Conservation (phyloP, 2,797 vertebrate genomes). For the Catostomus latipinnis region DNA sequence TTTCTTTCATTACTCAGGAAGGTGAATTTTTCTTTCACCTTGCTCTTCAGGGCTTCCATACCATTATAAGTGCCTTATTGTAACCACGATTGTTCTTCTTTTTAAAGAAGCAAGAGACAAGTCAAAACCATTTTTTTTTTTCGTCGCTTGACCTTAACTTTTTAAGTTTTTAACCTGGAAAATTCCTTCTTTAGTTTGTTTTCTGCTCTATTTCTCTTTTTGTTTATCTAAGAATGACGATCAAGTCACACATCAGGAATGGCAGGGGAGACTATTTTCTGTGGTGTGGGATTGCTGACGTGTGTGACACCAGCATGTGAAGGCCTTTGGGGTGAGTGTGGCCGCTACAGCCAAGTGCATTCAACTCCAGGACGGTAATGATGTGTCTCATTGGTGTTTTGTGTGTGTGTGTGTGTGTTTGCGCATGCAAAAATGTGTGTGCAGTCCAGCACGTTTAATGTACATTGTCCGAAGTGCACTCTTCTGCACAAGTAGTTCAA, state of each 20-base stretch:
- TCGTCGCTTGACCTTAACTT: too few relatives aligned
- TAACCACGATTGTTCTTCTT: too few relatives aligned
- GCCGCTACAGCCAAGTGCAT: conserved; percentile 14
- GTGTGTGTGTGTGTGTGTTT: conserved; percentile 30
- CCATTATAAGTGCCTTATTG: too few relatives aligned
- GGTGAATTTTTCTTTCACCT: too few relatives aligned
- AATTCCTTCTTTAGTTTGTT: too few relatives aligned
- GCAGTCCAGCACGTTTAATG: conserved; percentile 32
- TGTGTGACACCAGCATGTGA: conserved; percentile 55
- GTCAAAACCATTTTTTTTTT: too few relatives aligned
- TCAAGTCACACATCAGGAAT: conserved; percentile 41
- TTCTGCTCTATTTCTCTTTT: too few relatives aligned
- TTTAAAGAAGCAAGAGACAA: too few relatives aligned
- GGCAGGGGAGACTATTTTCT: conserved; percentile 57
- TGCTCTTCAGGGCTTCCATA: too few relatives aligned
- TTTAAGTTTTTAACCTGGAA: too few relatives aligned
- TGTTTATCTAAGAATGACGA: background rate
- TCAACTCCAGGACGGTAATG: conserved; percentile 30
- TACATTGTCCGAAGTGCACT: conserved; percentile 22
- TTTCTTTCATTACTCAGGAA: too few relatives aligned
- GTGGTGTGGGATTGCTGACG: conserved; percentile 51
- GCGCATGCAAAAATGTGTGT: conserved; percentile 6
- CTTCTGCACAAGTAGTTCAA: conserved; percentile 22
- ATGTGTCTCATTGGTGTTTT: conserved; percentile 38
- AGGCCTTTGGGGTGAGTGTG: conserved; percentile 46